Evolutionary conservation across 2,113 vertebrate genomes (phyloP).

Genomic region (Pimephales promelas): DNA sequence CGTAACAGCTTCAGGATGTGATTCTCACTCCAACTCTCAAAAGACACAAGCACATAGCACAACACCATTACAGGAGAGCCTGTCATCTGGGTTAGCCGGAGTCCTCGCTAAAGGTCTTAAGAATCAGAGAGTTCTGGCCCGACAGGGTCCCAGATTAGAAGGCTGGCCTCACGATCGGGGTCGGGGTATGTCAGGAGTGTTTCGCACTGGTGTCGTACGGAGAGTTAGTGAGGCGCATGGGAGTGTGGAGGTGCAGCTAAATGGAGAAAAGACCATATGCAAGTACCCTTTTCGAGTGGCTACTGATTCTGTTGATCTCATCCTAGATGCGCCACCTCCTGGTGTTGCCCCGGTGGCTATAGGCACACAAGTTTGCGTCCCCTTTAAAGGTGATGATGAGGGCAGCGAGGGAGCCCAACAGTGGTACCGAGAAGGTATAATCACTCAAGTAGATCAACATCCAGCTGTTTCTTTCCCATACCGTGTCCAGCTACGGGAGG

Average conservation of each 20-base stretch:
- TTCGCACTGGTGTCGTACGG: slow-evolving; percentile 83
- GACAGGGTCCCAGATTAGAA: slow-evolving; percentile 65
- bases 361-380: slow-evolving; percentile 82
- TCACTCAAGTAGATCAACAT: slow-evolving; percentile 83
- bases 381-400: slow-evolving; percentile 72
- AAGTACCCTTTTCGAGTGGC: slow-evolving; percentile 79
- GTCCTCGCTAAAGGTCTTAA: slow-evolving; percentile 79
- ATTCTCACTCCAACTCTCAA: slow-evolving; percentile 34
- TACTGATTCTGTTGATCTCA: slow-evolving; percentile 75
- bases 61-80: slow-evolving; percentile 44
- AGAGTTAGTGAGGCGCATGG: slow-evolving; percentile 82
- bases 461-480: slow-evolving; percentile 83
- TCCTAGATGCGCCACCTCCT: slow-evolving; percentile 81
- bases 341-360: slow-evolving; percentile 74
- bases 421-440: slow-evolving; percentile 81
- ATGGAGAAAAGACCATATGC: slow-evolving; percentile 79
- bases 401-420: slow-evolving; percentile 69
- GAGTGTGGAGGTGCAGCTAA: slow-evolving; percentile 83
- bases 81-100: slow-evolving; percentile 71
- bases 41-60: slow-evolving; percentile 38
- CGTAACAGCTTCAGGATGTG: slow-evolving; percentile 54
- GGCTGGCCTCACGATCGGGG: slow-evolving; percentile 63
- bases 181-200: slow-evolving; percentile 63
- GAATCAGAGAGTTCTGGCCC: slow-evolving; percentile 84
- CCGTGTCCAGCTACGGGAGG: slow-evolving; percentile 77